These are phyloP conservation scores for Ametastegia equiseti DNA, from an alignment of 2,888 invertebrate genomes.

Conservation along the genomic window DNA sequence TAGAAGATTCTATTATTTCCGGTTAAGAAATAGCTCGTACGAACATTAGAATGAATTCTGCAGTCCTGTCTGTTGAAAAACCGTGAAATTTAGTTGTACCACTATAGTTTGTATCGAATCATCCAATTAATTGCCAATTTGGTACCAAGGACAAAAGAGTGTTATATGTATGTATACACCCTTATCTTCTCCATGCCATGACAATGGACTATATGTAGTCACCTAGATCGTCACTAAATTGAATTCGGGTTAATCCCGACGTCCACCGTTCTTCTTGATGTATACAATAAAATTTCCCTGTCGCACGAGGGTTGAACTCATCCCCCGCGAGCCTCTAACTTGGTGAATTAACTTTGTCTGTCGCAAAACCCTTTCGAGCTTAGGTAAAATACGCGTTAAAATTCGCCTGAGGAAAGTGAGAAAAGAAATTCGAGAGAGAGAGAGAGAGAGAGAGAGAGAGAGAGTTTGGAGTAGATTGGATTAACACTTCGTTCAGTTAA, in stretches of 20 bases:
- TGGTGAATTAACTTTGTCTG: constrained; percentile 41
- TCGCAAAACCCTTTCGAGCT: constrained; percentile 24
- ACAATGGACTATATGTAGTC: not conserved
- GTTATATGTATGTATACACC: not conserved
- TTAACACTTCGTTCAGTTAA: constrained; percentile 10
- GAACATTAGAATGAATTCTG: too few relatives aligned
- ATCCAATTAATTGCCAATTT: not conserved
- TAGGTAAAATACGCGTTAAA: constrained; percentile 28
- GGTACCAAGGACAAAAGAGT: not conserved
- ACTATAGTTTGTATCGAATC: not conserved
- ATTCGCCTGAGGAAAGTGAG: constrained; percentile 5
- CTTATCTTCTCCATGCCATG: not conserved
- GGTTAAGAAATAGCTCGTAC: too few relatives aligned
- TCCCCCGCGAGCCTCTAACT: constrained; percentile 32
- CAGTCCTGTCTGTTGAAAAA: too few relatives aligned
- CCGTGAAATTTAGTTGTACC: too few relatives aligned
- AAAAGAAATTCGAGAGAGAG: constrained; percentile 8
- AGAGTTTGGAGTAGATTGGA: constrained; percentile 15
- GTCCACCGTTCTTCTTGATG: constrained; percentile 1
- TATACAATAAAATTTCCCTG: constrained; percentile 16
- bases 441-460: too few relatives aligned
- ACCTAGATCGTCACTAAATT: constrained; percentile 18
- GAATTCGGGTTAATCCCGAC: constrained; percentile 28
- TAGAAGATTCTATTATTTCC: too few relatives aligned
- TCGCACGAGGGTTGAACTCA: not conserved